These are phyloP conservation scores for Drosophila anceps DNA, from an alignment of 2,888 invertebrate genomes.

Conservation along the genomic window DNA sequence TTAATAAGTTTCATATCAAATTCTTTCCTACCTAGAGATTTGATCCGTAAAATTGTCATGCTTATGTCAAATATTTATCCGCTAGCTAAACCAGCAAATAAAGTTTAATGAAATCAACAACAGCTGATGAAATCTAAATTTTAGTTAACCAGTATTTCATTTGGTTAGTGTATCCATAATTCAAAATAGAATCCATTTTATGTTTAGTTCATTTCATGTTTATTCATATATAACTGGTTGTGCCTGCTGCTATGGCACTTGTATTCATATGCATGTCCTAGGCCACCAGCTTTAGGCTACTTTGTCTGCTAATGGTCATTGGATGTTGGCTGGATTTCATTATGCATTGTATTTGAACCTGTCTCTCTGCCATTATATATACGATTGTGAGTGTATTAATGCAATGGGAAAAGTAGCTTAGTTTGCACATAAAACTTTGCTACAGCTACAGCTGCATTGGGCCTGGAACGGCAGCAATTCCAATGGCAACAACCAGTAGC, in stretches of 20 bases:
- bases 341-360: conserved; percentile 61
- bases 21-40: background rate
- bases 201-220: conserved; percentile 51
- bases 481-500: background rate
- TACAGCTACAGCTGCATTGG: conserved; percentile 67
- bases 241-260: conserved; percentile 49
- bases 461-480: conserved; percentile 10
- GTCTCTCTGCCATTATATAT: background rate
- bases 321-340: conserved; percentile 69
- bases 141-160: no score
- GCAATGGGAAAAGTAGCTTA: conserved; percentile 50
- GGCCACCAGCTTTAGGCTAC: conserved; percentile 60
- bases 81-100: background rate
- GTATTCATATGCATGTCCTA: conserved; percentile 43
- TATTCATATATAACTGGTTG: conserved; percentile 77
- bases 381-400: conserved; percentile 37
- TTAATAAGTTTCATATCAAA: background rate
- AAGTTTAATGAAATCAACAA: no score
- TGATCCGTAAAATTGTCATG: background rate
- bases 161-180: conserved; percentile 26
- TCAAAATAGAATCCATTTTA: background rate
- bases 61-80: background rate
- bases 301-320: conserved; percentile 73
- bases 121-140: background rate
- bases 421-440: conserved; percentile 69